Evolutionary conservation across 2,113 vertebrate genomes (phyloP).

Genomic region (Perognathus longimembris): DNA sequence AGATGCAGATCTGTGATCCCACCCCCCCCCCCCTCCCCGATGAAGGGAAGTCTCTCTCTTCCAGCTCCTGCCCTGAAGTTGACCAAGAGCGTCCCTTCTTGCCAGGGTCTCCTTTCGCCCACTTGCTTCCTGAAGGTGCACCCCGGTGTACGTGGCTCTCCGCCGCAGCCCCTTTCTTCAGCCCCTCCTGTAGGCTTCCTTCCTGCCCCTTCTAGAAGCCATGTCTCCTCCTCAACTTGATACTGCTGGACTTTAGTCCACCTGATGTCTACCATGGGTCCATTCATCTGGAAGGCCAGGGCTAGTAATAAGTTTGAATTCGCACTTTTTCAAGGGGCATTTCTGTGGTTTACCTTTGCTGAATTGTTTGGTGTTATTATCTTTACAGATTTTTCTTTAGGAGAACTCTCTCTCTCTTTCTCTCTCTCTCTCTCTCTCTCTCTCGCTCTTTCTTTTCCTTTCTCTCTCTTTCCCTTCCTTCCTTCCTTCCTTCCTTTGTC

Average conservation of each 20-base stretch:
- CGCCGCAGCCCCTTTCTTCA: background rate
- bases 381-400: background rate
- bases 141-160: background rate
- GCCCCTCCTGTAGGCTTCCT: background rate
- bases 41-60: background rate
- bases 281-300: background rate
- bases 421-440: background rate
- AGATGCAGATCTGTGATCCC: background rate
- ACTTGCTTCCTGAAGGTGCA: background rate
- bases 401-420: background rate
- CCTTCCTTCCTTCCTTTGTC: no score
- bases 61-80: background rate
- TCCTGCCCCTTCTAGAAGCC: background rate
- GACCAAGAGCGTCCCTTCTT: background rate
- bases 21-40: no score
- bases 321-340: background rate
- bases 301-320: background rate
- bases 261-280: no score
- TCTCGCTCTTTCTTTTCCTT: no score
- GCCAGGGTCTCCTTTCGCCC: no score
- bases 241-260: fast-evolving
- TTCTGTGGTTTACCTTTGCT: background rate
- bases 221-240: background rate
- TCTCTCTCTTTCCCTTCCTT: no score
- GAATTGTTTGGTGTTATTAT: background rate